phyloP scores from a whole-genome alignment of 2,888 invertebrate species.

The Orchesellides sinensis region DNA sequence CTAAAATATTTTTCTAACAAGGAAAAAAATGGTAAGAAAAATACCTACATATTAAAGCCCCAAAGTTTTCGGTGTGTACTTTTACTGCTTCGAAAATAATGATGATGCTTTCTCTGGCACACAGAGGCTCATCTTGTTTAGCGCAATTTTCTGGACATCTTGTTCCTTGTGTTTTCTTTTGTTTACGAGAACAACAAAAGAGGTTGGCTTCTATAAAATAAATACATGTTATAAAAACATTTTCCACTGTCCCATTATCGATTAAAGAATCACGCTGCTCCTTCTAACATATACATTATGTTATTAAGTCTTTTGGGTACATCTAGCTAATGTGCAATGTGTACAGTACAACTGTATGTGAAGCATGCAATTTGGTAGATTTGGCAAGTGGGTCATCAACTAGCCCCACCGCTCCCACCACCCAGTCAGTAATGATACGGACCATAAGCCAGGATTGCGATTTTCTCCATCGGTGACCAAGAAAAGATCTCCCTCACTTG shows the following conservation, averaged over 20 bases:
- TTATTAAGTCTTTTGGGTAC: background rate
- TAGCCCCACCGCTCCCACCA: conserved; percentile 21
- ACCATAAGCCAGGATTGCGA: conserved; percentile 49
- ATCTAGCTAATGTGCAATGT: background rate
- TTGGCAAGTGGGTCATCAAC: conserved; percentile 47
- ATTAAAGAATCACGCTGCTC: conserved; percentile 17
- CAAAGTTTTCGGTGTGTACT: background rate
- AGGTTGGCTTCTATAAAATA: background rate
- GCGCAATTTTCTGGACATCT: no score
- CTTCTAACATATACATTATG: background rate
- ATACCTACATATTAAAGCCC: background rate
- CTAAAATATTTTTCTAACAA: background rate
- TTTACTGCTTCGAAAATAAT: background rate
- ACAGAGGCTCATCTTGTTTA: no score
- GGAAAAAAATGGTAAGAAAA: background rate
- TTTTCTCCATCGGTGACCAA: conserved; percentile 41
- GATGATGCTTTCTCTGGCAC: no score
- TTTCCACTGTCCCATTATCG: no score
- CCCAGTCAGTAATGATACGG: conserved; percentile 46
- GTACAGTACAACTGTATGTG: background rate
- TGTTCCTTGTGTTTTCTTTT: background rate
- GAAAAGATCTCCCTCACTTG: background rate
- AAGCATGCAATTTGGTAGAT: conserved; percentile 24
- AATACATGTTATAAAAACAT: background rate
- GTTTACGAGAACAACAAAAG: background rate